Conservation (phyloP, 2,888 invertebrate species). For the Augiades crinisus region DNA sequence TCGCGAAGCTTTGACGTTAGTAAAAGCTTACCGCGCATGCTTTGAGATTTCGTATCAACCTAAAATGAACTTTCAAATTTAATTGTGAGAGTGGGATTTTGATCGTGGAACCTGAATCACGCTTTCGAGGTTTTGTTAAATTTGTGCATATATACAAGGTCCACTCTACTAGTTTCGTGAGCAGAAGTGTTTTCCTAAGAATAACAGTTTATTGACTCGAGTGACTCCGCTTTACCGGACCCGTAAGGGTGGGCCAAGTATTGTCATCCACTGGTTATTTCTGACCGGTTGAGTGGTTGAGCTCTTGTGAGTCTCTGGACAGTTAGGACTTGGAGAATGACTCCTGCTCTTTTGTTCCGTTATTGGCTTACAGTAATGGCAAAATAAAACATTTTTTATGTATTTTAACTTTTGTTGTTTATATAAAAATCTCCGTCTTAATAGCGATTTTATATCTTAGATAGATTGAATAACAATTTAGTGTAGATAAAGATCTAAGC, state of each 20-base stretch:
- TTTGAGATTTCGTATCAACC: background rate
- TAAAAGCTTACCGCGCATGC: background rate
- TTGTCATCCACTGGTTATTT: slow-evolving; percentile 12
- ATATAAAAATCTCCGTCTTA: too few species aligned
- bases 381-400: too few species aligned
- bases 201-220: slow-evolving; percentile 9
- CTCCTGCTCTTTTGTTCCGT: slow-evolving; percentile 17
- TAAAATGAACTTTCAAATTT: slow-evolving; percentile 1
- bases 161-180: background rate
- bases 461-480: too few species aligned
- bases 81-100: background rate
- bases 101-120: slow-evolving; percentile 2
- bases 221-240: slow-evolving; percentile 9
- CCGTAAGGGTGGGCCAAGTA: slow-evolving; percentile 3
- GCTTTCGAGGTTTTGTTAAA: slow-evolving; percentile 2
- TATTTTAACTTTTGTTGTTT: too few species aligned
- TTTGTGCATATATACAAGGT: slow-evolving; percentile 11
- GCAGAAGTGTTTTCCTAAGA: slow-evolving; percentile 18
- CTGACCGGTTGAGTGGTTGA: slow-evolving; percentile 10
- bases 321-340: slow-evolving; percentile 6
- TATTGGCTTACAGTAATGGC: too few species aligned
- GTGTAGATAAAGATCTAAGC: too few species aligned
- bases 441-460: too few species aligned
- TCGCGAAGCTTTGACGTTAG: background rate
- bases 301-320: background rate